phyloP scores from a whole-genome alignment of 2,113 vertebrate species.

The Seriola aureovittata region DNA sequence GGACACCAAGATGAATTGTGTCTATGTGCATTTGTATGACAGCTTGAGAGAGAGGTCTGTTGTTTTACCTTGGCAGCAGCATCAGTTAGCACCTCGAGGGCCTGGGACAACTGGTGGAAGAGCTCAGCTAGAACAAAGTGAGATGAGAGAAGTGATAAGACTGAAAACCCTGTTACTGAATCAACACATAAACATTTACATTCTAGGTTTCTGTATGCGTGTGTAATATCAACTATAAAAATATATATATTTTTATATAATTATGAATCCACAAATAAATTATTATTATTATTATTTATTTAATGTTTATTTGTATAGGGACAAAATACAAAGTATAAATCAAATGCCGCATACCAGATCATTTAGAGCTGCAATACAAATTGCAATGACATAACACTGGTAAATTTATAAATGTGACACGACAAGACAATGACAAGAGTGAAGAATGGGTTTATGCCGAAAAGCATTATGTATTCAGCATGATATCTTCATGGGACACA shows the following conservation, averaged over 20 bases:
- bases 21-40: neutral
- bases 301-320: neutral
- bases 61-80: slow-evolving; percentile 92
- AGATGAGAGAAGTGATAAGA: neutral
- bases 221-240: slow-evolving; percentile 1
- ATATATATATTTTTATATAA: neutral
- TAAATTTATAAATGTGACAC: neutral
- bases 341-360: neutral
- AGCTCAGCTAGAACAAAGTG: slow-evolving; percentile 86
- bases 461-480: slow-evolving; percentile 10
- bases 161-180: neutral
- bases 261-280: neutral
- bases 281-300: neutral
- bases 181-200: neutral
- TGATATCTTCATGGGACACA: neutral
- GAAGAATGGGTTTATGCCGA: neutral
- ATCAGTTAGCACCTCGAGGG: slow-evolving; percentile 94
- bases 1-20: slow-evolving; percentile 16
- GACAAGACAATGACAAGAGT: neutral
- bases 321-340: neutral
- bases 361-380: neutral
- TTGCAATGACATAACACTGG: neutral
- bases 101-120: slow-evolving; percentile 97
- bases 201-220: neutral
- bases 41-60: neutral